A percentile compares a stretch with the other conserved stretches of the same genome.
phyloP scores from a whole-genome alignment of 2,113 vertebrate species.

The Bufo bufo region DNA sequence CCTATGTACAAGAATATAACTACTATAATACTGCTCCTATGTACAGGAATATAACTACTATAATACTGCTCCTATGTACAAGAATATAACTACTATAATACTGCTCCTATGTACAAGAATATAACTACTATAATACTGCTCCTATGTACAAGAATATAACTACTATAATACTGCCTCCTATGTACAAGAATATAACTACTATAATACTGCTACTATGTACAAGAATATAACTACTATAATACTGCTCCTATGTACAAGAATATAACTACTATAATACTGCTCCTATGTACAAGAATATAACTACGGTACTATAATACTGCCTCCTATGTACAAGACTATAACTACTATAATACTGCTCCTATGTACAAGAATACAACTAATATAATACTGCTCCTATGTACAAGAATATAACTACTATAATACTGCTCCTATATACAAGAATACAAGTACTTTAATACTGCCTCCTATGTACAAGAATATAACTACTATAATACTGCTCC shows the following conservation, averaged over 20 bases:
- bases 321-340: background rate
- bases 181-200: background rate
- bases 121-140: constrained; percentile 11
- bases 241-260: background rate
- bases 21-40: background rate
- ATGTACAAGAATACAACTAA: background rate
- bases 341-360: constrained; percentile 3
- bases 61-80: background rate
- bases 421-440: background rate
- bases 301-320: background rate
- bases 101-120: background rate
- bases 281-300: constrained; percentile 5
- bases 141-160: constrained; percentile 7
- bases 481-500: background rate
- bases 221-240: background rate
- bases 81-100: constrained; percentile 6
- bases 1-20: constrained; percentile 12
- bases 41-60: constrained; percentile 9
- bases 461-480: background rate
- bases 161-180: constrained; percentile 7
- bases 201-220: constrained; percentile 2
- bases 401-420: constrained; percentile 4
- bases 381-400: constrained; percentile 1
- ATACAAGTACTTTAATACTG: constrained; percentile 6
- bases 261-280: constrained; percentile 5